Base-by-base conservation (phyloP, 2,113 vertebrate genomes). In the Tretioscincus oriximinensis region DNA sequence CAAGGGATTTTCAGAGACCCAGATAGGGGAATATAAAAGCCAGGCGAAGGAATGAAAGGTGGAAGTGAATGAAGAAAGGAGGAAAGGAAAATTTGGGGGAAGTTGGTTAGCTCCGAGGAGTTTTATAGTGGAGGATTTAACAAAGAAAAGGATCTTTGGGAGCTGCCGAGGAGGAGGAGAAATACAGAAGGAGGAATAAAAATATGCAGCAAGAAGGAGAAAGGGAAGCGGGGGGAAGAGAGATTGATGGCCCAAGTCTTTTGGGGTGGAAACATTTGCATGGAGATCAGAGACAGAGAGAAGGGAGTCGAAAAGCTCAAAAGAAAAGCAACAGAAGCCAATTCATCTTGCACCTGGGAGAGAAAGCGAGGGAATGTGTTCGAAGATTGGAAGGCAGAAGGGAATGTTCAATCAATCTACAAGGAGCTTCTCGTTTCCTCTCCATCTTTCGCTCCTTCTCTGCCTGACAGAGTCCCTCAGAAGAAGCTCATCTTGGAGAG, bases 41-140 rank as follows among this genome's bases (percentile, higher is more conserved):
- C 26, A 72, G 69, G 45, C 69, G 47, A 85, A 83, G 67, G 70
- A 65, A 12, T 68, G 26, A 73, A 72, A 69, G 51, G 35, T 61
- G 41, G 45, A 66, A 47, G 20, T 22, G 49, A 21, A 51, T 29
- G 4, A 9, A 2, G 41, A 58, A 45, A 18, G 54, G 14, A 9
- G 51, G 51, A 12, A 16, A 16, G 14, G 51, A 18, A 18, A 58
- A 58, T 14, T 58, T 58, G 54, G 14, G 54, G 54, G 54, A 58
- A 58, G 9, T 9, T 11, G 10, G 58, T 45, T 73, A 9, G 9
- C 21, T 74, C 58, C 9, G 75, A 82, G 49, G n/a, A 80, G 10
- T 73, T 71, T 47, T 64, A 76, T 35, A 45, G 77, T 61, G 64
- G 70, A 18, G 84, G 35, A 21, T 71, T 65, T 11, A 20, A 12